phyloP scores from a whole-genome alignment of 2,113 vertebrate species.

The Takifugu flavidus region DNA sequence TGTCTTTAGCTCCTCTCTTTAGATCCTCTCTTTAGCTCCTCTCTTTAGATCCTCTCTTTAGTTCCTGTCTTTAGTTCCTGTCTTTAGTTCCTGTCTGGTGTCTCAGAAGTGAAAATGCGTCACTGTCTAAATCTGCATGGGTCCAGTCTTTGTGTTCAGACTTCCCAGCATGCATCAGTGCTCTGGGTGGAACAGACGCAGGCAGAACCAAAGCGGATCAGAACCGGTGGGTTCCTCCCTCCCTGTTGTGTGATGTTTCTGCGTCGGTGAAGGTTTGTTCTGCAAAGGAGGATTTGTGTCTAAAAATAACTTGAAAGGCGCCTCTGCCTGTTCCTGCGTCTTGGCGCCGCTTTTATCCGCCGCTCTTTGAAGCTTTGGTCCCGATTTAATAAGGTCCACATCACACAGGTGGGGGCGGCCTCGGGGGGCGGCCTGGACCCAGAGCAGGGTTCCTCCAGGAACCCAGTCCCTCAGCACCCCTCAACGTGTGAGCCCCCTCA shows the following conservation, averaged over 20 bases:
- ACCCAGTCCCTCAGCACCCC: too few relatives aligned
- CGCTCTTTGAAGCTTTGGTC: conserved; percentile 9
- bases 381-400: neutral
- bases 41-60: too few relatives aligned
- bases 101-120: too few relatives aligned
- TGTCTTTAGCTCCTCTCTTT: neutral
- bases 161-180: conserved; percentile 4
- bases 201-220: conserved; percentile 4
- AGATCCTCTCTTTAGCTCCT: neutral
- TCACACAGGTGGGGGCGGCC: conserved; percentile 4
- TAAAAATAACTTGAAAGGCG: conserved; percentile 62
- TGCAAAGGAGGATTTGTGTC: conserved; percentile 55
- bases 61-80: too few relatives aligned
- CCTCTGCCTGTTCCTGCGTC: conserved; percentile 34
- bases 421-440: too few relatives aligned
- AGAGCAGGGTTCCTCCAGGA: too few relatives aligned
- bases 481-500: too few relatives aligned
- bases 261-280: conserved; percentile 37
- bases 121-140: too few relatives aligned
- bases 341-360: conserved; percentile 41
- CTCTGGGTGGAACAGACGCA: conserved; percentile 10
- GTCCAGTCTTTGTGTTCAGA: too few relatives aligned
- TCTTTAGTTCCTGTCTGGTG: too few relatives aligned
- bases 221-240: conserved; percentile 13
- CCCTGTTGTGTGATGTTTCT: conserved; percentile 41